Conservation (phyloP, 2,113 vertebrate species). For the Phrynosoma platyrhinos region DNA sequence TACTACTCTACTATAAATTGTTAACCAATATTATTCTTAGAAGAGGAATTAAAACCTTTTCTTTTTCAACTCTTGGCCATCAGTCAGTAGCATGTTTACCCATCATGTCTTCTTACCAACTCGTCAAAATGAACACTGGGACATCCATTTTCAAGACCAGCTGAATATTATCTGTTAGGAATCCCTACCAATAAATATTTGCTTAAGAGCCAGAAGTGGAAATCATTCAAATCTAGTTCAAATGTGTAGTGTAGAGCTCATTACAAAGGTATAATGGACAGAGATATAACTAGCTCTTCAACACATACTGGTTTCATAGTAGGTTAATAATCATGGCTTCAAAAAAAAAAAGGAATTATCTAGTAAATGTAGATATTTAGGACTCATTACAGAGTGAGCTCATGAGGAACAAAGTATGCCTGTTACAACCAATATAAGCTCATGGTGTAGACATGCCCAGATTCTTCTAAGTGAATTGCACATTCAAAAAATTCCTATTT, state of each 20-base stretch:
- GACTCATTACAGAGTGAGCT: neutral
- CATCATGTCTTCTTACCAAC: neutral
- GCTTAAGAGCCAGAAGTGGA: neutral
- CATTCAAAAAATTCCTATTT: neutral
- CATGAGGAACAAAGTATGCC: neutral
- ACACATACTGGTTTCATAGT: neutral
- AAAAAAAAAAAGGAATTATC: neutral
- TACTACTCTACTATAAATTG: conserved; percentile 20
- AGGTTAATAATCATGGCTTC: neutral
- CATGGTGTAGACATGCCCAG: neutral
- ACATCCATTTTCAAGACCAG: neutral
- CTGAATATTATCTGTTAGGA: neutral
- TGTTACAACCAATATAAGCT: neutral
- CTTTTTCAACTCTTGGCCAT: neutral
- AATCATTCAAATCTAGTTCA: neutral
- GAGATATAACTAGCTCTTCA: neutral
- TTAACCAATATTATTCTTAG: neutral
- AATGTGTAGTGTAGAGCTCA: neutral
- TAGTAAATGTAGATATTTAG: neutral
- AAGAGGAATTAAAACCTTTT: conserved; percentile 41
- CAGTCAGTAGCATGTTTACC: conserved; percentile 9
- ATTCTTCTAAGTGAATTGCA: neutral
- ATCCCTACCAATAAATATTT: neutral
- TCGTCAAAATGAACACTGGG: neutral
- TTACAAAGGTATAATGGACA: neutral